Base-by-base conservation (phyloP, 2,797 vertebrate species). In the Manis crassicaudata region DNA sequence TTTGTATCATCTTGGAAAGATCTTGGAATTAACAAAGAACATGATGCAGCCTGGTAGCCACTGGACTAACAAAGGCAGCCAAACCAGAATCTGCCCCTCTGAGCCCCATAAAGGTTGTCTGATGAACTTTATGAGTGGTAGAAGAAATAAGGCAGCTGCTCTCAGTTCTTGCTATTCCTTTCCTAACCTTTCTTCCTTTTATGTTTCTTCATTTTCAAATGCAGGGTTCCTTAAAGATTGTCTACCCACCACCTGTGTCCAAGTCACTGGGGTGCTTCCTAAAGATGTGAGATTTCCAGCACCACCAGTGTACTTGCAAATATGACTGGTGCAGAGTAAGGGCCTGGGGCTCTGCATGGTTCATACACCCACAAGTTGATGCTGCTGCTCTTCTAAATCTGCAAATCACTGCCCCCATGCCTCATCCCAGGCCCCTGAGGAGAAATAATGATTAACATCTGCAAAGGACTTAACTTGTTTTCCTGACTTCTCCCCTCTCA, bases 1-100 rank as follows among this genome's bases (percentile, higher is more conserved):
- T 98, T 97, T 95, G 86, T 97, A 96, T 97, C 84, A 83, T 95
- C 94, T 97, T 95, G 52, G 87, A 96, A 96, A 96, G 92, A 93
- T 97, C 96, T 88, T 96, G 77, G 89, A 97, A 96, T 97, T 93
- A 93, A 62, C 70, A 46, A 46, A 35, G 20, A 46, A 90, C 10
- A 21, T 37, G 70, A 77, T 92, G 37, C n/a, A 52, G 29, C 40
- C 40, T 17, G 9, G 60, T 5, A 87, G 58, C 75, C 87, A 54
- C 5, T n/a, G 50, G 76, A 81, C 43, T 70, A 50, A 82, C 63
- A 18, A 52, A 79, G 62, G 68, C 81, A n/a, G 90, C 56, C 6
- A 5, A 2, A 70, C 84, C 32, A 21, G 25, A 43, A 14, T 76
- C 40, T 13, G 43, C 54, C 35, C 23, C 80, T 87, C 4, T 1